Evolutionary conservation across 2,888 invertebrate species (phyloP), one percentile per base, ranked within the genome.

Genomic region (Drepanosiphum platanoidis): DNA sequence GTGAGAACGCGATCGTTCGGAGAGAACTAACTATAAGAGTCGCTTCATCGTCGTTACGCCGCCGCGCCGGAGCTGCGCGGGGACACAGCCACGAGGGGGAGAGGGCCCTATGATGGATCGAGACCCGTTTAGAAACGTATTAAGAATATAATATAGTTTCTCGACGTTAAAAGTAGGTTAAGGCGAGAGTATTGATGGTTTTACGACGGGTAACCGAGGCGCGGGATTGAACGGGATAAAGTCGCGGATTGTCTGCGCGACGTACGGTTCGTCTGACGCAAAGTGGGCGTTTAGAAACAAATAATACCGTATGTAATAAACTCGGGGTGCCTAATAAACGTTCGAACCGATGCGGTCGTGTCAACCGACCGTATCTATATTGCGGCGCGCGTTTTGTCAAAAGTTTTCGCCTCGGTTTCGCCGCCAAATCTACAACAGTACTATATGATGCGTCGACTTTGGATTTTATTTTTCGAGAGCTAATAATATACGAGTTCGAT

Each of bases 121-220:
- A 61, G 58, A 77, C 77, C 58, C 77, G 58, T 77, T 77, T 77
- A 15, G 77, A 58, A 77, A 77, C 36, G 27, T 61, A 77, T 77
- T 61, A 77, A 61, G 77, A 27, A 64, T n/a, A n/a, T n/a, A n/a
- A n/a, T n/a, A n/a, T 64, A 78, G 64, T 39, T 64, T 61, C 11
- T 64, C 64, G 78, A 64, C 13, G 64, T 18, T 39, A 39, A 64
- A 78, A 78, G 78, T 78, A 78, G 78, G 78, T 78, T 78, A 78
- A 64, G n/a, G 78, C 39, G 39, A 9, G 64, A 78, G 78, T 78
- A 78, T 78, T 78, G 58, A 78, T 66, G 78, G 64, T 64, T 64
- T 61, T 11, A 18, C 36, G 58, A 61, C 27, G 34, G 36, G 18
- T 27, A 32, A 74, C 36, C 8, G 58, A 27, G 77, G 32, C 27